phyloP scores from a whole-genome alignment of 2,888 invertebrate genomes.

The Drosophila lacicola region DNA sequence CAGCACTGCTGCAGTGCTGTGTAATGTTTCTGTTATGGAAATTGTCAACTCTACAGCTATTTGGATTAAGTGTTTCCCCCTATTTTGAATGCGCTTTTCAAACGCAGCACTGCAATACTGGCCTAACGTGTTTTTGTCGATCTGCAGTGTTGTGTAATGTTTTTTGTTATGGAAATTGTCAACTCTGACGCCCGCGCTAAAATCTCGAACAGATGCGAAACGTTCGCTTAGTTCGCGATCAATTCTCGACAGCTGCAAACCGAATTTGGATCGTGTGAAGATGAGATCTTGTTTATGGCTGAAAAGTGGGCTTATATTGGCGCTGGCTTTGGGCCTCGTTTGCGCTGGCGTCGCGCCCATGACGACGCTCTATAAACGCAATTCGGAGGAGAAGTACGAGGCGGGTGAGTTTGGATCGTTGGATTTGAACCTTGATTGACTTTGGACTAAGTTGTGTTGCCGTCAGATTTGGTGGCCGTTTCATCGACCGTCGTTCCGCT shows the following conservation, averaged over 20 bases:
- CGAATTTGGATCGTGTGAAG: not conserved
- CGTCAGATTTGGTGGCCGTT: conserved; percentile 87
- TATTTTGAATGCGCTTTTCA: no score
- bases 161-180: not conserved
- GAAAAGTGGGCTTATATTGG: conserved; percentile 43
- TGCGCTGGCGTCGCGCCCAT: conserved; percentile 73
- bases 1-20: not conserved
- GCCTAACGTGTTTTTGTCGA: no score
- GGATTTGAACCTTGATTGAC: not conserved
- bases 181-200: not conserved
- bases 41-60: conserved; percentile 5
- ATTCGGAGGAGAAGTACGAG: conserved; percentile 86
- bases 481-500: conserved; percentile 89
- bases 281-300: conserved; percentile 17
- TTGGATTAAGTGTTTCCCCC: no score
- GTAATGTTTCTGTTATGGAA: not conserved
- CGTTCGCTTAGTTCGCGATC: conserved; percentile 32
- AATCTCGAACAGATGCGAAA: no score
- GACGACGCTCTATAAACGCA: conserved; percentile 86
- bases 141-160: not conserved
- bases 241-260: conserved; percentile 27
- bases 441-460: not conserved
- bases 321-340: conserved; percentile 45
- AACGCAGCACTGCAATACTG: no score
- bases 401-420: conserved; percentile 85